Evolutionary conservation across 2,797 vertebrate species (phyloP).

Genomic region (Sebastes umbrosus): DNA sequence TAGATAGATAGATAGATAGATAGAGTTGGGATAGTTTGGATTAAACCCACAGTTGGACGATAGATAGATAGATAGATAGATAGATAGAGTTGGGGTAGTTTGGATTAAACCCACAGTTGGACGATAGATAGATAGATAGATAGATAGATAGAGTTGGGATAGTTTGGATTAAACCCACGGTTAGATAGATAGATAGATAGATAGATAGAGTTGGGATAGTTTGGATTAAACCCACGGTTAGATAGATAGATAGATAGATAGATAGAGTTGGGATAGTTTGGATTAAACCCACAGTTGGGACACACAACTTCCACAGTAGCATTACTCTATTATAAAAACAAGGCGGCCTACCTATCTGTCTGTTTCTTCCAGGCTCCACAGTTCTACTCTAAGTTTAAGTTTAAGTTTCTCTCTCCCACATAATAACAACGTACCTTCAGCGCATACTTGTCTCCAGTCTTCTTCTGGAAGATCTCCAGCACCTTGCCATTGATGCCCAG

Average conservation of each 20-base stretch:
- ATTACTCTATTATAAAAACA: not conserved
- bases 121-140: too few species aligned
- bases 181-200: not conserved
- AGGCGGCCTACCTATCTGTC: not conserved
- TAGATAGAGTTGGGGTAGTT: too few species aligned
- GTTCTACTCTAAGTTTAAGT: not conserved
- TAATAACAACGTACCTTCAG: conserved; percentile 85
- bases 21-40: too few species aligned
- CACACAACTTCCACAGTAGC: not conserved
- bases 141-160: too few species aligned
- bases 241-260: too few species aligned
- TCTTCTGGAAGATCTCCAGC: conserved; percentile 92
- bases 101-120: too few species aligned
- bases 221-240: too few species aligned
- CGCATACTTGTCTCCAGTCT: conserved; percentile 91
- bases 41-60: too few species aligned
- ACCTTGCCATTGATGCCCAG: conserved; percentile 97
- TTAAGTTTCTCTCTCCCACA: not conserved
- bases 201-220: too few species aligned
- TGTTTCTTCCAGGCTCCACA: not conserved
- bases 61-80: too few species aligned
- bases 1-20: too few species aligned
- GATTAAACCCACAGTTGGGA: not conserved
- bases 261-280: not conserved
- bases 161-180: not conserved